phyloP scores from a whole-genome alignment of 1,140 invertebrate species.

The Bombus turneri region DNA sequence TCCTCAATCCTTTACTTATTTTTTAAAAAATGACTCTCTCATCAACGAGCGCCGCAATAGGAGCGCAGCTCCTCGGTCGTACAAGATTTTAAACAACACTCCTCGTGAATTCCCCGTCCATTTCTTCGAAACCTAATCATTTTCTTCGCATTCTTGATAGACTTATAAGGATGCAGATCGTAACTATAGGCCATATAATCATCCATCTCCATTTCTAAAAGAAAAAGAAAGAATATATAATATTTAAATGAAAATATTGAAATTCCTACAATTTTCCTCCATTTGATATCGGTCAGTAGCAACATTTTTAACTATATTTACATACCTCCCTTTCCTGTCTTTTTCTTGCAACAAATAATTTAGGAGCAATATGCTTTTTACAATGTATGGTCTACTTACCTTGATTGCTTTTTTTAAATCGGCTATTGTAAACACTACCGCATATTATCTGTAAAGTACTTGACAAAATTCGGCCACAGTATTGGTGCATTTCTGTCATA shows the following conservation, averaged over 20 bases:
- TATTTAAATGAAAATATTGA: background rate
- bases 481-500: slow-evolving; percentile 64
- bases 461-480: slow-evolving; percentile 78
- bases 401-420: slow-evolving; percentile 79
- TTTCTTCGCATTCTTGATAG: slow-evolving; percentile 70
- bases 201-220: slow-evolving; percentile 77
- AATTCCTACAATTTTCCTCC: background rate
- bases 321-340: background rate
- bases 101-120: slow-evolving; percentile 80
- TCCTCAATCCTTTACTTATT: background rate
- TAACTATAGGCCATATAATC: slow-evolving; percentile 69
- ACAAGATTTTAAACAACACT: slow-evolving; percentile 81
- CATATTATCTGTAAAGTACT: slow-evolving; percentile 77
- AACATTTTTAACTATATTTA: background rate
- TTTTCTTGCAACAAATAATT: background rate
- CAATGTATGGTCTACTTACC: slow-evolving; percentile 56
- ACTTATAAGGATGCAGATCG: slow-evolving; percentile 72
- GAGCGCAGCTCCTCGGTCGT: slow-evolving; percentile 76
- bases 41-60: slow-evolving; percentile 76
- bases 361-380: background rate
- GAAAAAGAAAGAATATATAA: background rate
- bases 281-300: background rate
- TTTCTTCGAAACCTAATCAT: slow-evolving; percentile 76
- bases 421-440: slow-evolving; percentile 77
- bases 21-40: background rate